Percentiles rank a stretch among this genome's conserved stretches.
Evolutionary conservation across 2,113 vertebrate species (phyloP).

Genomic region (Mus spicilegus): DNA sequence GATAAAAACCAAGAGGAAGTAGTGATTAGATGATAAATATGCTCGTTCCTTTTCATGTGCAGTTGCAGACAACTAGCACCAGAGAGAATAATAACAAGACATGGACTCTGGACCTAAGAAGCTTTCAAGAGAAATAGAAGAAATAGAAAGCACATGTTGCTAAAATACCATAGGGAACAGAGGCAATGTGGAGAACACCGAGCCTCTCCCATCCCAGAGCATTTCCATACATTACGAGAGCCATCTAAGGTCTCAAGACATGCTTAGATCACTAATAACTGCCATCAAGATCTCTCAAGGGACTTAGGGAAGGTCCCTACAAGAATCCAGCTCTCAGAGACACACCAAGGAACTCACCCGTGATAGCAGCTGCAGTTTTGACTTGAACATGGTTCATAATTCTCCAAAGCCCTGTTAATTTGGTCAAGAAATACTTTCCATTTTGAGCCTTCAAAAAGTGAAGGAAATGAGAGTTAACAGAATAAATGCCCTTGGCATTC

Average conservation of each 20-base stretch:
- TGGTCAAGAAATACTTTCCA: slow-evolving; percentile 84
- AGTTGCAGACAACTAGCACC: neutral
- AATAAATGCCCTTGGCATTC: slow-evolving; percentile 30
- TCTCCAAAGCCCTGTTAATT: slow-evolving; percentile 86
- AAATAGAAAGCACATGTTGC: neutral
- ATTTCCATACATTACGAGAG: neutral
- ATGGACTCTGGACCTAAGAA: neutral
- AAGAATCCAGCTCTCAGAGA: slow-evolving; percentile 10
- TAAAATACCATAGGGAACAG: neutral
- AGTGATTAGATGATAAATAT: neutral
- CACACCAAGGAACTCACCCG: slow-evolving; percentile 85
- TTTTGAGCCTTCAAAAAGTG: slow-evolving; percentile 82
- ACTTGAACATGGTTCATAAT: slow-evolving; percentile 88
- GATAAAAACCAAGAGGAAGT: slow-evolving; percentile 2
- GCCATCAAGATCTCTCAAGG: neutral
- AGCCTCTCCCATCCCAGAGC: neutral
- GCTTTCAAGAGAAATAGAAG: neutral
- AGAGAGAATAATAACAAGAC: neutral
- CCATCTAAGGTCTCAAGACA: neutral
- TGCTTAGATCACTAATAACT: neutral
- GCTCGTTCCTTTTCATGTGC: slow-evolving; percentile 15
- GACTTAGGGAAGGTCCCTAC: neutral
- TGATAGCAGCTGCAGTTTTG: slow-evolving; percentile 94
- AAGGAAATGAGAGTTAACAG: slow-evolving; percentile 52
- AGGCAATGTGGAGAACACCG: neutral